Base-by-base conservation (phyloP, 2,888 invertebrate genomes). In the Antitype chi region DNA sequence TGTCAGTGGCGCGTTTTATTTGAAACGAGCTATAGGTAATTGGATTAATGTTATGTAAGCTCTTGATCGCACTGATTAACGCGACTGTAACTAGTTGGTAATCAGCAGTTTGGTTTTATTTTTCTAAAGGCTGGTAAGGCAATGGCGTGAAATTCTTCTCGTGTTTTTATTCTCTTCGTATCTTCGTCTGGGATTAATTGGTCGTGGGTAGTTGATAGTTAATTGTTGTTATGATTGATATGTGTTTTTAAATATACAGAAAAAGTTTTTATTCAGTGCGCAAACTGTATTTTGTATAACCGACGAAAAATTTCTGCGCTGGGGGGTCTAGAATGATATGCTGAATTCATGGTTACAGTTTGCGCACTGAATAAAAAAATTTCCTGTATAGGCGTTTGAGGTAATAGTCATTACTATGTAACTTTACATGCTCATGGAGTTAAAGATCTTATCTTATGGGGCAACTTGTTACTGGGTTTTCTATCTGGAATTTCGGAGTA, bases 21-120 rank as follows among this genome's bases (percentile, higher is more conserved):
- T 82, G 70, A 81, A 87, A 81, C 78, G 9, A 81, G 79, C 82
- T 78, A 63, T 82, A n/a, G n/a, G n/a, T n/a, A 87, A 86, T 85
- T 88, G 87, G 85, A 85, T 83, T 74, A 81, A 52, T 52, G 69
- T 88, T 84, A 87, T 72, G 78, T 88, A 87, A 87, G 57, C 20
- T 70, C 66, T 79, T 85, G 60, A 82, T 83, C 76, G 88, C 84
- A 75, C 84, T 85, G 88, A 88, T 88, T 82, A 84, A 59, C 74
- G 72, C 62, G 59, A 43, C 38, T 63, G 25, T 74, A 62, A 63
- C 11, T 11, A 38, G 11, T 79, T 69, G 8, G 43, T 55, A 62
- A 49, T 67, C 60, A 67, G 17, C 23, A 32, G 57, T 59, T 76
- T 53, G 57, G 68, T 49, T 76, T 76, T 68, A 74, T 83, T 79